Conservation (phyloP, 2,888 invertebrate genomes). For the Pandemis corylana region DNA sequence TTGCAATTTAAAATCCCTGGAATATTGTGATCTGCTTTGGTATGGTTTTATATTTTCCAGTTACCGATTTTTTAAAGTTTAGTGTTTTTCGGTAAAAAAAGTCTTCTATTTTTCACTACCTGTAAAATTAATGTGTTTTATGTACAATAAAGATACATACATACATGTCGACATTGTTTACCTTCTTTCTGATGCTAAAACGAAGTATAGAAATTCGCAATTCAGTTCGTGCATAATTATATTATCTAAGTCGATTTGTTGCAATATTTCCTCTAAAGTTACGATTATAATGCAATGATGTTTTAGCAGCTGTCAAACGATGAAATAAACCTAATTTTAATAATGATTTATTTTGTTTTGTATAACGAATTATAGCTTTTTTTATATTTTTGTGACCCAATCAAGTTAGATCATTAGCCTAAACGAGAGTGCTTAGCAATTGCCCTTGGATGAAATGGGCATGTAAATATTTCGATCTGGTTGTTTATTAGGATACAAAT, state of each 20-base stretch:
- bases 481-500: slow-evolving; percentile 70
- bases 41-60: too few relatives aligned
- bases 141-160: too few relatives aligned
- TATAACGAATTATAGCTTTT: slow-evolving; percentile 61
- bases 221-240: slow-evolving; percentile 67
- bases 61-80: too few relatives aligned
- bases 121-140: too few relatives aligned
- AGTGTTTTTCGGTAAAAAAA: too few relatives aligned
- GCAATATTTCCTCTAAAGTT: slow-evolving; percentile 79
- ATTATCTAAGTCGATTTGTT: slow-evolving; percentile 70
- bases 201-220: not conserved
- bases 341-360: slow-evolving; percentile 66
- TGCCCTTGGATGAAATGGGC: slow-evolving; percentile 53
- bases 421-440: slow-evolving; percentile 43
- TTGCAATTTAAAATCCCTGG: too few relatives aligned
- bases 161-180: too few relatives aligned
- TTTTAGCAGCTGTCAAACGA: slow-evolving; percentile 35
- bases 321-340: slow-evolving; percentile 55
- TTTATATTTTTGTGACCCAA: slow-evolving; percentile 62
- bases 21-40: too few relatives aligned
- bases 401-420: slow-evolving; percentile 61
- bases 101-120: too few relatives aligned
- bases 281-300: slow-evolving; percentile 48
- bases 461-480: slow-evolving; percentile 77
- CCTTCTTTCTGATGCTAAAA: too few relatives aligned